These are phyloP conservation scores for Acleris emargana DNA, from an alignment of 2,888 invertebrate species.

Conservation along the genomic window DNA sequence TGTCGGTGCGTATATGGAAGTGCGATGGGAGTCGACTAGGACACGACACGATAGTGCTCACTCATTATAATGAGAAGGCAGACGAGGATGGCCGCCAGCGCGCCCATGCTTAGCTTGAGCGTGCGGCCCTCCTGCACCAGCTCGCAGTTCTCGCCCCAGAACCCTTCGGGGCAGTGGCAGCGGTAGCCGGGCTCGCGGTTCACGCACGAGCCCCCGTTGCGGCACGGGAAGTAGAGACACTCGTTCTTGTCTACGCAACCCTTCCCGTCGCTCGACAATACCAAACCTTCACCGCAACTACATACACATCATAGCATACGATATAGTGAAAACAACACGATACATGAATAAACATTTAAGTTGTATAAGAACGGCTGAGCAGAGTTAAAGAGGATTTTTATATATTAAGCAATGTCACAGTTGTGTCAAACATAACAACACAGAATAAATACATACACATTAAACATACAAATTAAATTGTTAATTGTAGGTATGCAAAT, in stretches of 20 bases:
- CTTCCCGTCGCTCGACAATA: slow-evolving; percentile 94
- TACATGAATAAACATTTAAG: slow-evolving; percentile 26
- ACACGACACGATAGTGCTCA: slow-evolving; percentile 84
- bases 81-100: slow-evolving; percentile 98
- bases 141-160: slow-evolving; percentile 97
- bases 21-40: slow-evolving; percentile 47
- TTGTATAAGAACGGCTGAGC: background rate
- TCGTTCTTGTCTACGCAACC: slow-evolving; percentile 98
- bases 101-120: slow-evolving; percentile 97
- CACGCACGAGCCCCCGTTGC: slow-evolving; percentile 96
- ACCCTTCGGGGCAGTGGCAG: slow-evolving; percentile 96
- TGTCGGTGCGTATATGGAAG: slow-evolving; percentile 53
- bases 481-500: slow-evolving; percentile 13
- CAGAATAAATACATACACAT: slow-evolving; percentile 1
- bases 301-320: slow-evolving; percentile 50
- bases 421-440: slow-evolving; percentile 11
- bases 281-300: slow-evolving; percentile 97
- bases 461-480: slow-evolving; percentile 12
- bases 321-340: slow-evolving; percentile 32
- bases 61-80: slow-evolving; percentile 98
- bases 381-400: background rate
- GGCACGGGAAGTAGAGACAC: slow-evolving; percentile 96
- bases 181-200: slow-evolving; percentile 95
- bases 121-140: slow-evolving; percentile 97
- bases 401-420: background rate